These are phyloP conservation scores for Parapristionchus giblindavisi DNA, from an alignment of 2,888 invertebrate genomes.

Conservation along the genomic window DNA sequence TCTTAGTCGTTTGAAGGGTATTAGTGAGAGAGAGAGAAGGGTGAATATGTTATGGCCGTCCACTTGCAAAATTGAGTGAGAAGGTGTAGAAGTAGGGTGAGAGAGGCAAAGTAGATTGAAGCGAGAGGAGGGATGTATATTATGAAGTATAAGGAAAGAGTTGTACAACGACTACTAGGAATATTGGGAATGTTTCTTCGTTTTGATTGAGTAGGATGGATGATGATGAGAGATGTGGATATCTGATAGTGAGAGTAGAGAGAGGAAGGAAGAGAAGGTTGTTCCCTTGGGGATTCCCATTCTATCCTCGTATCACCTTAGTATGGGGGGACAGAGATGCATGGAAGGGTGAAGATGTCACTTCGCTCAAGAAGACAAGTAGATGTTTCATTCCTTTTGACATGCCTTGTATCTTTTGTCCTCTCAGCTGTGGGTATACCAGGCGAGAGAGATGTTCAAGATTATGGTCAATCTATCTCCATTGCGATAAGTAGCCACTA, in stretches of 20 bases:
- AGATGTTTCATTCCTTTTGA: not conserved
- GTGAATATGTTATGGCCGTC: too few relatives aligned
- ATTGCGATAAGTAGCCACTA: not conserved
- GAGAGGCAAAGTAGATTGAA: not conserved
- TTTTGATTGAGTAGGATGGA: conserved; percentile 39
- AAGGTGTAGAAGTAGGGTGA: too few relatives aligned
- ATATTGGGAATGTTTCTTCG: not conserved
- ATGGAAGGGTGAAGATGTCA: conserved; percentile 7
- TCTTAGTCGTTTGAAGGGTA: too few relatives aligned
- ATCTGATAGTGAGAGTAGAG: conserved; percentile 8
- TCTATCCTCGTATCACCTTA: conserved; percentile 15
- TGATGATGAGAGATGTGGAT: conserved; percentile 23
- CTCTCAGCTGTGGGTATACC: conserved; percentile 1
- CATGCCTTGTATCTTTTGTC: conserved; percentile 10
- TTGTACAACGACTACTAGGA: not conserved
- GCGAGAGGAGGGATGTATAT: not conserved
- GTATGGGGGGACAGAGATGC: not conserved
- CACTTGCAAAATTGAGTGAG: too few relatives aligned
- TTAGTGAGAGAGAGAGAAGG: too few relatives aligned
- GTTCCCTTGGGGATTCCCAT: not conserved
- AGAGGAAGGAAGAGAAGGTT: not conserved
- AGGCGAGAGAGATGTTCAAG: not conserved
- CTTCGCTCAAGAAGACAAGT: not conserved
- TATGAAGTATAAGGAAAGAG: not conserved
- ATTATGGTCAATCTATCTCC: not conserved